Evolutionary conservation across 1,140 invertebrate genomes (phyloP), one percentile per base, ranked within the genome.

Genomic region (Drosophila bocqueti): DNA sequence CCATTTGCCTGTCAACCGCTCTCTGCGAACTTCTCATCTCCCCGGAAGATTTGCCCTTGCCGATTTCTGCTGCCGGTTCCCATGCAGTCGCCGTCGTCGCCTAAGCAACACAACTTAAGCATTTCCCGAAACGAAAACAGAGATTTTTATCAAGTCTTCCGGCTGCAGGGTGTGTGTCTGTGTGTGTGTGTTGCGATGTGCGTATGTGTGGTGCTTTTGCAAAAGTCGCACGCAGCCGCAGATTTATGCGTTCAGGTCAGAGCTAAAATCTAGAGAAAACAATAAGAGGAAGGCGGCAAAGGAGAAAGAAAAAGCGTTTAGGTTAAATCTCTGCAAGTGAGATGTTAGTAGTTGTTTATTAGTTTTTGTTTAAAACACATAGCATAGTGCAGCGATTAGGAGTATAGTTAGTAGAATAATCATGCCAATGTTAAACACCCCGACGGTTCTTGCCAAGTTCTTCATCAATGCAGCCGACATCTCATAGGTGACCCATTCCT

Each of bases 101-200:
- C 60, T 60, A 38, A 31, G 63, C 49, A 72, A 71, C 81, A 83
- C 76, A 66, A 83, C 76, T 83, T 83, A 83, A 49, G 76, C 72
- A 50, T 79, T 79, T 79, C 61, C 38, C 61, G 46, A 65, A 76
- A 77, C 73, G 59, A 76, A 83, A 84, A 81, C 55, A 61, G 52
- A 61, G 81, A 84, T 84, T 68, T 74, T 69, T 75, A 78, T 85
- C 82, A 67, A 46, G 40, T 10, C 57, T 85, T 84, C 81, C 73
- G 80, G 57, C 66, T 63, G 57, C n/a, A 13, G 63, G 9, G 13
- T 21, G 29, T 24, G 34, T 38, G 38, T 18, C 40, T 16, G 50
- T 57, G 26, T 57, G 26, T 21, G 55, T 13, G 21, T 26, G 31
- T 34, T 24, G 24, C 24, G 3, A 2, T 24, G 24, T 24, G 24